Percentiles rank a stretch among this genome's conserved stretches.
Conservation (phyloP, 2,888 invertebrate species). For the Cryptophagus acutangulus region DNA sequence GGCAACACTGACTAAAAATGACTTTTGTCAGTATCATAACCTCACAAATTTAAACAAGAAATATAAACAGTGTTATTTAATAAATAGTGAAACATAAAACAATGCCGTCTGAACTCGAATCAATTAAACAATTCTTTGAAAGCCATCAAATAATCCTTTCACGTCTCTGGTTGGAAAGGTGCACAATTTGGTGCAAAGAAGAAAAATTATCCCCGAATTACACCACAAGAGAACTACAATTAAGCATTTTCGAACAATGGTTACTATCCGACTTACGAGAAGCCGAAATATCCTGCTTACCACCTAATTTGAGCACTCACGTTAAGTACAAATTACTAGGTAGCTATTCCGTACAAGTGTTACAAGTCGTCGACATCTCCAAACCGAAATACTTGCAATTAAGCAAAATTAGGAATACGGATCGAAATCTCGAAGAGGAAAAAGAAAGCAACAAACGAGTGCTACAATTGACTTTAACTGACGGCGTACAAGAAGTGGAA, state of each 20-base stretch:
- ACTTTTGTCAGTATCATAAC: too few relatives aligned
- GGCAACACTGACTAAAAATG: too few relatives aligned
- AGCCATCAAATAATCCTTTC: slow-evolving; percentile 14
- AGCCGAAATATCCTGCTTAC: slow-evolving; percentile 58
- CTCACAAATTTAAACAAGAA: too few relatives aligned
- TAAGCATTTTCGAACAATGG: slow-evolving; percentile 63
- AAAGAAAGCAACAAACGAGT: slow-evolving; percentile 57
- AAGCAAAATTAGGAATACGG: slow-evolving; percentile 48
- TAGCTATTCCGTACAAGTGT: slow-evolving; percentile 59
- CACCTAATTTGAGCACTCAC: slow-evolving; percentile 51
- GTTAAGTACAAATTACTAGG: slow-evolving; percentile 49
- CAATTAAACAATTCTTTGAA: too few relatives aligned
- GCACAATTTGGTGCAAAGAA: slow-evolving; percentile 53
- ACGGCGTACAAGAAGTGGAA: slow-evolving; percentile 65
- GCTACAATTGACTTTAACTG: slow-evolving; percentile 66
- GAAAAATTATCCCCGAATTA: slow-evolving; percentile 45
- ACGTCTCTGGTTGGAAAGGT: slow-evolving; percentile 44
- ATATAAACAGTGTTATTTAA: too few relatives aligned
- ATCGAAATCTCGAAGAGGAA: slow-evolving; percentile 48
- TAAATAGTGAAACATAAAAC: too few relatives aligned
- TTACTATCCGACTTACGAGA: slow-evolving; percentile 59
- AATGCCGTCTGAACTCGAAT: too few relatives aligned
- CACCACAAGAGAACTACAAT: slow-evolving; percentile 51
- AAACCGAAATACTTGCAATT: slow-evolving; percentile 46
- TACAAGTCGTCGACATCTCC: slow-evolving; percentile 58